Conservation (phyloP, 2,113 vertebrate species). For the Pseudopodoces humilis region DNA sequence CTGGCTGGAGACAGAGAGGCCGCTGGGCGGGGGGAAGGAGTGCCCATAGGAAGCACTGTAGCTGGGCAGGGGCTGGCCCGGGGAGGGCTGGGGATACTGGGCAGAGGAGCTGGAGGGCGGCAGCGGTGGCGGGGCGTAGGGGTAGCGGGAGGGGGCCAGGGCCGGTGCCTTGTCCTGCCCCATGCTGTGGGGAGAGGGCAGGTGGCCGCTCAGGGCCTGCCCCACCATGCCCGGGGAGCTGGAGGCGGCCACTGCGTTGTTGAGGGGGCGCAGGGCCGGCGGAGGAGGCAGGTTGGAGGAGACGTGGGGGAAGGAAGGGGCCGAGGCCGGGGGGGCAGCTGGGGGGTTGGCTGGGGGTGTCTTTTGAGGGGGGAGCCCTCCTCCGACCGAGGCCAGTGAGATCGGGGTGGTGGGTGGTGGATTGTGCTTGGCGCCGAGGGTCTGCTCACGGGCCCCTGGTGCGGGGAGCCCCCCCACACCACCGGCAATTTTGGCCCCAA, state of each 20-base stretch:
- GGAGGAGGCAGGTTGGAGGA: conserved; percentile 87
- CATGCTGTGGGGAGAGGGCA: neutral
- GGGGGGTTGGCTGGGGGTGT: conserved; percentile 72
- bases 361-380: conserved; percentile 68
- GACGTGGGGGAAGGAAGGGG: conserved; percentile 72
- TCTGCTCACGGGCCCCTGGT: conserved; percentile 53
- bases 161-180: neutral
- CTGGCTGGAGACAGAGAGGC: conserved; percentile 72
- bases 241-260: neutral
- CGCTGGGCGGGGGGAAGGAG: conserved; percentile 69
- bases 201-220: neutral
- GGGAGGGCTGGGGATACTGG: conserved; percentile 55
- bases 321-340: neutral
- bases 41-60: conserved; percentile 67
- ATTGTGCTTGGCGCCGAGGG: conserved; percentile 75
- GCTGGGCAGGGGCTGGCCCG: conserved; percentile 67
- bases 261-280: conserved; percentile 77
- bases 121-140: neutral
- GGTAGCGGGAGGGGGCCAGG: neutral
- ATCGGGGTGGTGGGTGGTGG: conserved; percentile 82
- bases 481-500: conserved; percentile 44
- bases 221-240: conserved; percentile 7
- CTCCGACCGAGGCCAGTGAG: conserved; percentile 63
- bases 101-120: conserved; percentile 64
- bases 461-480: conserved; percentile 48